phyloP scores from a whole-genome alignment of 2,888 invertebrate genomes.

The Cephus runcator region DNA sequence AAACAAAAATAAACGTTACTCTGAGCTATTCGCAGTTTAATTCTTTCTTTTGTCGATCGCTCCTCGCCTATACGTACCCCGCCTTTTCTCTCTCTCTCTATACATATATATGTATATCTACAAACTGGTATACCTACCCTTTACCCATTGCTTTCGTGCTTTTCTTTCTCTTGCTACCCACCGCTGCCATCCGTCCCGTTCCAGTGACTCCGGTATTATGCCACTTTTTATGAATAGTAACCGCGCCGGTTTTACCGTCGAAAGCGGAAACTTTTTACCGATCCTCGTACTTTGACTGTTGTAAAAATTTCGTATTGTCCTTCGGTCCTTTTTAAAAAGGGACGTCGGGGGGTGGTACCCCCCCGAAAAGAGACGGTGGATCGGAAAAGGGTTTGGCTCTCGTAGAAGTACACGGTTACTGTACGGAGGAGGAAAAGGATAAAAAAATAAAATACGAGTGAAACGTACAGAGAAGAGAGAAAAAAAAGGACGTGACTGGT shows the following conservation, averaged over 20 bases:
- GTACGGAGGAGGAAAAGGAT: background rate
- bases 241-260: conserved; percentile 15
- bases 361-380: background rate
- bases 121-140: background rate
- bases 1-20: conserved; percentile 20
- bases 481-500: background rate
- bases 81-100: background rate
- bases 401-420: background rate
- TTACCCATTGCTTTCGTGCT: background rate
- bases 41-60: conserved; percentile 17
- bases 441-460: background rate
- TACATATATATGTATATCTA: background rate
- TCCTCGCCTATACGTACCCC: background rate
- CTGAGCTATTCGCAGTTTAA: conserved; percentile 18
- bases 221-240: conserved; percentile 24
- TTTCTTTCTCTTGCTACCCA: background rate
- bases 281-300: conserved; percentile 28
- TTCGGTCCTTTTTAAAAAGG: conserved; percentile 13
- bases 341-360: background rate
- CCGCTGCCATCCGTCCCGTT: background rate
- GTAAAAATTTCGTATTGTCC: conserved; percentile 44
- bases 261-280: conserved; percentile 33
- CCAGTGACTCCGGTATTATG: conserved; percentile 8
- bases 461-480: background rate
- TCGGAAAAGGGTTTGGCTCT: background rate